Percentiles rank a stretch among this genome's conserved stretches.
Evolutionary conservation across 2,888 invertebrate species (phyloP).

Genomic region (Lasioglossum vierecki): DNA sequence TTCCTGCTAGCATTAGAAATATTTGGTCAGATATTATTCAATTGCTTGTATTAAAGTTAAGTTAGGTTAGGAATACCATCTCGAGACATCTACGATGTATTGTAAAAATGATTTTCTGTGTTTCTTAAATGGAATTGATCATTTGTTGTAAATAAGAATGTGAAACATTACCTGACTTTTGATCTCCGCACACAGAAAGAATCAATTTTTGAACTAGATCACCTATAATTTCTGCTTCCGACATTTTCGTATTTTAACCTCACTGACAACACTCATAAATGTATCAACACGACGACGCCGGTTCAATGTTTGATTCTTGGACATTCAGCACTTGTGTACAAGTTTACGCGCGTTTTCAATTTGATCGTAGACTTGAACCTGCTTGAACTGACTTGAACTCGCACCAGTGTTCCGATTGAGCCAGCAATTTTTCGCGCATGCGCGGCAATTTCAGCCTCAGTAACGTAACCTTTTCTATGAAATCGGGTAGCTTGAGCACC

Average conservation of each 20-base stretch:
- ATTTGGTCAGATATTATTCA: neutral
- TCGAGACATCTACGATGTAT: neutral
- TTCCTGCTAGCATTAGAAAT: neutral
- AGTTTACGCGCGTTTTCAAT: slow-evolving; percentile 1
- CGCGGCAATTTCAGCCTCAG: too few relatives aligned
- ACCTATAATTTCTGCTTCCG: slow-evolving; percentile 79
- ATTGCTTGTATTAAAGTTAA: neutral
- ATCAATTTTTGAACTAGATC: slow-evolving; percentile 81
- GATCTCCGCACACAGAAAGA: slow-evolving; percentile 80
- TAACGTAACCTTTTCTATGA: too few relatives aligned
- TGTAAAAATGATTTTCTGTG: neutral
- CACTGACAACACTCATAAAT: neutral
- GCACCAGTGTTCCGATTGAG: too few relatives aligned
- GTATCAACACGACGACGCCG: neutral
- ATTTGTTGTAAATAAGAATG: neutral
- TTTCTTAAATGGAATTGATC: neutral
- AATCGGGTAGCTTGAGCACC: too few relatives aligned
- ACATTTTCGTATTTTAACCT: slow-evolving; percentile 73
- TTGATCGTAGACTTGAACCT: neutral
- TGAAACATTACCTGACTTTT: slow-evolving; percentile 78
- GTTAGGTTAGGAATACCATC: neutral
- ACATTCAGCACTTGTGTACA: neutral
- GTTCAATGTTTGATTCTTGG: neutral
- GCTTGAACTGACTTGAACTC: neutral
- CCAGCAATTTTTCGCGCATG: too few relatives aligned